Evolutionary conservation across 2,113 vertebrate genomes (phyloP), one percentile per base, ranked within the genome.

Genomic region (Piprites chloris): DNA sequence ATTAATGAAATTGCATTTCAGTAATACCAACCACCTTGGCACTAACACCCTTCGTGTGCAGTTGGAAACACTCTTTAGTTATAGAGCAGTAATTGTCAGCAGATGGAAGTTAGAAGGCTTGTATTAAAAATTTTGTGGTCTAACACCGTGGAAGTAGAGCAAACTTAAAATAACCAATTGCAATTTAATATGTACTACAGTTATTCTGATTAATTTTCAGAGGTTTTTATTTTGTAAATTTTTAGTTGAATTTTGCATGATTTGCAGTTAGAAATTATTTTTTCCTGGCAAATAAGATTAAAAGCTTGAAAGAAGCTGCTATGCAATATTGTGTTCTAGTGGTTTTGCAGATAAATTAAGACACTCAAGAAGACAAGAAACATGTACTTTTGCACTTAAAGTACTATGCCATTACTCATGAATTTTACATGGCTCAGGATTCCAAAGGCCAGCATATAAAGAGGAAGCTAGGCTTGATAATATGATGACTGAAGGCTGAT

Each of bases 361-460:
- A 32, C 10, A 42, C 37, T 53, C 39, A 81, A 71, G 69, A 91
- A 46, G 66, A 67, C 44, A 89, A 77, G 65, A 84, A 28, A 1
- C 12, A 19, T 47, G 19, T 41, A 14, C 66, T 89, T 89, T 68
- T 94, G 49, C 56, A 26, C 74, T 88, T 86, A 22, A 90, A 87
- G 37, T 69, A 50, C 90, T 91, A 30, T 76, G 14, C 56, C 35
- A 49, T 73, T 81, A 37, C 74, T 96, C 53, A 61, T 94, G 65
- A 94, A 96, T 97, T 94, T 97, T 96, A 35, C 69, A 91, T 96
- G 75, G 28, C 87, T 85, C 22, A 83, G 94, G 42, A 82, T 86
- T 94, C 77, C 24, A 65, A 76, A 74, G 93, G 53, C 49, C 62
- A 73, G 62, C 53, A 62, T 76, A 69, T 58, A 74, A 92, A 84